Base-by-base conservation (phyloP, 2,888 invertebrate genomes). In the Trisateles emortualis region DNA sequence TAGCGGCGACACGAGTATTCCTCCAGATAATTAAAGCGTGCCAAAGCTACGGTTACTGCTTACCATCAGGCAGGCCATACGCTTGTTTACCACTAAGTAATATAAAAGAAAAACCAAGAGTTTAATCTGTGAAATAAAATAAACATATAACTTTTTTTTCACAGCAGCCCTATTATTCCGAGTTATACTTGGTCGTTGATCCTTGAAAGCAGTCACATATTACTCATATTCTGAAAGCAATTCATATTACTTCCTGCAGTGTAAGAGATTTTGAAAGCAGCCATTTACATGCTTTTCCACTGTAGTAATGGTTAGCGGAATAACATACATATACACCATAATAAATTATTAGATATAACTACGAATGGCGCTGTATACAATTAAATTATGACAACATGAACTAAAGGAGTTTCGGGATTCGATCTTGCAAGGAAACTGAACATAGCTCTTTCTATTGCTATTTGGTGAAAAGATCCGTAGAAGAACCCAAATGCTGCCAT, bases 161-260 rank as follows among this genome's bases (percentile, higher is more conserved):
- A 11, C 14, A 9, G 4, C 13, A 33, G 5, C 14, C 14, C 16
- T 33, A 14, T 33, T 14, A 4, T 11, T 0, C 8, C 8, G 33
- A 9, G 6, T 33, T 45, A 11, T 13, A 45, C 52, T 66, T n/a
- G n/a, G 6, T 30, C n/a, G 1, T 8, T 52, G 29, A 29, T 29
- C 30, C 47, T 48, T 67, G 62, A 64, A 57, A 58, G 63, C 63
- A 57, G 57, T 53, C 38, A 50, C 57, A 66, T 55, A 59, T 49
- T 52, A 46, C 43, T 52, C 45, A 42, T 52, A 61, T 61, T 54
- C 54, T 62, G 24, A 52, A 68, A 68, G 59, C 72, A 72, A 68
- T 65, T 69, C 59, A 58, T 62, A 55, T 62, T 55, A 57, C 54
- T 42, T 58, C 44, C 30, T 64, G 48, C 46, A 47, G 32, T 40